Evolutionary conservation across 2,888 invertebrate species (phyloP).

Genomic region (Nycteola revayana): DNA sequence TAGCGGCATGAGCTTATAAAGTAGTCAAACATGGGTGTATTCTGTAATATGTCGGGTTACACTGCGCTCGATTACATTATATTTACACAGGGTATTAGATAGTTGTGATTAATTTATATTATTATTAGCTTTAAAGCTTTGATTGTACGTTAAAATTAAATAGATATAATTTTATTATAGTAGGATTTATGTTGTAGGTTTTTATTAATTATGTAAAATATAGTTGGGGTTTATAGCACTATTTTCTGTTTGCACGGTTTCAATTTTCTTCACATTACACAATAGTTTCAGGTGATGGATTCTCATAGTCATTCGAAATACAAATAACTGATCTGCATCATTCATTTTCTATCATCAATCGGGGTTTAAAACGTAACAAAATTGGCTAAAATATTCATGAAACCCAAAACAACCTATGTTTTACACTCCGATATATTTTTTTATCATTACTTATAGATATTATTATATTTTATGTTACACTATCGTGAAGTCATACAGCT

Average conservation of each 20-base stretch:
- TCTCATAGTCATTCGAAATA: conserved; percentile 24
- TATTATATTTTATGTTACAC: conserved; percentile 17
- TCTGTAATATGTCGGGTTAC: conserved; percentile 56
- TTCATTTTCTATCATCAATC: conserved; percentile 9
- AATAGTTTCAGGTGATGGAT: conserved; percentile 60
- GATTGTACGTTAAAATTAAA: conserved; percentile 20
- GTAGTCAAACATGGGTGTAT: conserved; percentile 58
- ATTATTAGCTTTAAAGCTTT: conserved; percentile 32
- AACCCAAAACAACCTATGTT: conserved; percentile 7
- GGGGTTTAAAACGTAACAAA: conserved; percentile 22
- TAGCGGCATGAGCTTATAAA: conserved; percentile 70
- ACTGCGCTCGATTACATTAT: conserved; percentile 58
- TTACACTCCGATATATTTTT: conserved; percentile 20
- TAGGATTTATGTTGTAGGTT: conserved; percentile 42
- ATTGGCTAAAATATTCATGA: neutral
- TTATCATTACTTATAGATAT: no score
- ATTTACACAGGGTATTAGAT: conserved; percentile 28
- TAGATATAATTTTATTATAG: conserved; percentile 22
- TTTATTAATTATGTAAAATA: conserved; percentile 30
- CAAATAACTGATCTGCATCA: conserved; percentile 23
- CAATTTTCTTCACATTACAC: conserved; percentile 50
- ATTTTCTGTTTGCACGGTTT: conserved; percentile 66
- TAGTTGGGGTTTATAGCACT: conserved; percentile 61
- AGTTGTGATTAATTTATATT: conserved; percentile 34
- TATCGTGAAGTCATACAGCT: conserved; percentile 44